These are phyloP conservation scores for Caenorhabditis remanei DNA, from an alignment of 1,140 invertebrate genomes.

Conservation along the genomic window DNA sequence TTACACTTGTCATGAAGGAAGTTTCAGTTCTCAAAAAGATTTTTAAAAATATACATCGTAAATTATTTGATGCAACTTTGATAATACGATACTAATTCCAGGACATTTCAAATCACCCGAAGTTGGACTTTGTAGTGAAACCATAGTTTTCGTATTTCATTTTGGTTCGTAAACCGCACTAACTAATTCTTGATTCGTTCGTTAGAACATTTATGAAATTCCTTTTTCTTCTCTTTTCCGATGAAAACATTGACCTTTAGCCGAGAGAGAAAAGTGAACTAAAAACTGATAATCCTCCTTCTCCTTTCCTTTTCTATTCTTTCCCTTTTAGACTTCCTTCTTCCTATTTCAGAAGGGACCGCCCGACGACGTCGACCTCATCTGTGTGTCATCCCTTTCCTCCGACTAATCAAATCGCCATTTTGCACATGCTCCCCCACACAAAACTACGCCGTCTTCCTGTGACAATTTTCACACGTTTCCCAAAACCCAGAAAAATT, in stretches of 20 bases:
- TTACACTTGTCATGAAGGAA: no score
- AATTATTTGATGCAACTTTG: no score
- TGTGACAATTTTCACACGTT: not conserved
- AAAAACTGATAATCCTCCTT: conserved; percentile 26
- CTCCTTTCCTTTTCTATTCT: not conserved
- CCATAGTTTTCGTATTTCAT: no score
- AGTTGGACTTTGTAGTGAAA: no score
- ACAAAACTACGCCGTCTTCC: not conserved
- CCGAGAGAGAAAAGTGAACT: not conserved
- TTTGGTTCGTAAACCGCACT: not conserved
- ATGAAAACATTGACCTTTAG: conserved; percentile 3
- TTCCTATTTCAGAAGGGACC: not conserved
- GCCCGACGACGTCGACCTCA: not conserved
- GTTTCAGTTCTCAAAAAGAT: no score
- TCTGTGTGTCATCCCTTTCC: conserved; percentile 27
- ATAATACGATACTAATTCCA: no score
- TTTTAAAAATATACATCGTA: no score
- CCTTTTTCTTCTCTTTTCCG: not conserved
- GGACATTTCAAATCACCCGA: no score
- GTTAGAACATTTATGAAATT: no score
- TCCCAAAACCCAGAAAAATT: not conserved
- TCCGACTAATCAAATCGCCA: conserved; percentile 34
- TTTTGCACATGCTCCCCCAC: conserved; percentile 22
- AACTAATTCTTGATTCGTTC: not conserved
- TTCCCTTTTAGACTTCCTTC: not conserved